Base-by-base conservation (phyloP, 2,888 invertebrate genomes). In the Helicoverpa assulta region DNA sequence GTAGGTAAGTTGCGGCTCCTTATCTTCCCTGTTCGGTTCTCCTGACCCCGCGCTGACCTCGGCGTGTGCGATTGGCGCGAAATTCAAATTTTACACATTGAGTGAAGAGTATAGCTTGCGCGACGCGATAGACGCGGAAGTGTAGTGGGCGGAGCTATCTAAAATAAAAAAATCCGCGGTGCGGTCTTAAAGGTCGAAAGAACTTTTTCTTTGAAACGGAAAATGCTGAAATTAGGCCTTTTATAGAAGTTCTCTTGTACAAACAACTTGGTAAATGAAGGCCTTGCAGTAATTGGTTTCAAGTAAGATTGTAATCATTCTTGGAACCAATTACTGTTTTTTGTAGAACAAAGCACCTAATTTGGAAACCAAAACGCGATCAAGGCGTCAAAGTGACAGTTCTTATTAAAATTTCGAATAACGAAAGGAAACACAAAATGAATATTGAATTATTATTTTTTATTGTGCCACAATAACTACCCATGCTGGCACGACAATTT, bases 401-500 rank as follows among this genome's bases (percentile, higher is more conserved):
- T 56, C 19, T 65, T 55, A 67, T 67, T 64, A 68, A 70, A 68
- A 68, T 54, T 18, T 55, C 66, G 51, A 62, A 65, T 50, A 67
- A 40, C 26, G 10, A 59, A 78, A 65, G 50, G 33, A 71, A 78
- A 71, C 67, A 58, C 16, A 47, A 58, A 78, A 66, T 59, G n/a
- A 61, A 66, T 68, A 68, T 62, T 75, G 21, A 71, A 75, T 66
- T 68, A 71, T 75, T 68, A 66, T 66, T 74, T 62, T 70, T 62
- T 64, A 29, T 51, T 33, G 8, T 19, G n/a, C 26, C 26, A 26
- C 4, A 26, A 26, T 3, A 26, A 26, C 2, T 26, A 26, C 26
- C 26, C 4, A 26, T 3, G 8, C 47, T 40, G 14, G 58, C 8
- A 7, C 43, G 59, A 8, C 10, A 33, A 6, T 26, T 26, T 26